Conservation (phyloP, 1,140 invertebrate genomes). For the Leptonema lineaticorne region DNA sequence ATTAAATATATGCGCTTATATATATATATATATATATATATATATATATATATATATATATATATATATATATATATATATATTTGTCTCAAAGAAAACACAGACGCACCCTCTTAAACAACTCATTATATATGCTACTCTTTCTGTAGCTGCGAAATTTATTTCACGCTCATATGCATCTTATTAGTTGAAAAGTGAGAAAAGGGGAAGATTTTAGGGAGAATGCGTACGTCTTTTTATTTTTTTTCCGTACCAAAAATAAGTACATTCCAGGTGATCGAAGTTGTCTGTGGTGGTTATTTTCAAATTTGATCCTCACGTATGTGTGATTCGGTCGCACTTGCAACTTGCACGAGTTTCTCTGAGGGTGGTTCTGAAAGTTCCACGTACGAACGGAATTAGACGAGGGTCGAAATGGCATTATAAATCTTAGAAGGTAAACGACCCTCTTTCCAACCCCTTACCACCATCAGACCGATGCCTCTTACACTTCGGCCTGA, state of each 20-base stretch:
- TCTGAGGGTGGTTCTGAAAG: slow-evolving; percentile 25
- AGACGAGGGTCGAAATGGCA: slow-evolving; percentile 43
- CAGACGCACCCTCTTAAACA: background rate
- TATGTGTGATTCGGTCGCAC: background rate
- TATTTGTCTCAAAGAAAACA: background rate
- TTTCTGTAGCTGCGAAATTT: background rate
- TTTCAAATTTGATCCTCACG: slow-evolving; percentile 22
- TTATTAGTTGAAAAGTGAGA: slow-evolving; percentile 5
- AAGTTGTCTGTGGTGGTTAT: background rate
- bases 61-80: background rate
- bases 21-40: too few relatives aligned
- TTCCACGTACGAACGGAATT: slow-evolving; percentile 42
- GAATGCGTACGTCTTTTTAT: background rate
- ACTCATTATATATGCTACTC: slow-evolving; percentile 1
- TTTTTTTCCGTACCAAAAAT: background rate
- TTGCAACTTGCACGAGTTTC: background rate
- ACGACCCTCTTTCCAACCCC: too few relatives aligned
- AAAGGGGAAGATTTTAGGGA: too few relatives aligned
- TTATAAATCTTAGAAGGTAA: slow-evolving; percentile 42
- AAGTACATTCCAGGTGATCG: slow-evolving; percentile 19
- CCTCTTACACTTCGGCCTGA: slow-evolving; percentile 37
- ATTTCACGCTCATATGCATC: slow-evolving; percentile 14
- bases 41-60: background rate
- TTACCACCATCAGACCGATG: too few relatives aligned
- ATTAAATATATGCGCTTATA: too few relatives aligned